Evolutionary conservation across 2,797 vertebrate genomes (phyloP).

Genomic region (Mionectes olivaceus): DNA sequence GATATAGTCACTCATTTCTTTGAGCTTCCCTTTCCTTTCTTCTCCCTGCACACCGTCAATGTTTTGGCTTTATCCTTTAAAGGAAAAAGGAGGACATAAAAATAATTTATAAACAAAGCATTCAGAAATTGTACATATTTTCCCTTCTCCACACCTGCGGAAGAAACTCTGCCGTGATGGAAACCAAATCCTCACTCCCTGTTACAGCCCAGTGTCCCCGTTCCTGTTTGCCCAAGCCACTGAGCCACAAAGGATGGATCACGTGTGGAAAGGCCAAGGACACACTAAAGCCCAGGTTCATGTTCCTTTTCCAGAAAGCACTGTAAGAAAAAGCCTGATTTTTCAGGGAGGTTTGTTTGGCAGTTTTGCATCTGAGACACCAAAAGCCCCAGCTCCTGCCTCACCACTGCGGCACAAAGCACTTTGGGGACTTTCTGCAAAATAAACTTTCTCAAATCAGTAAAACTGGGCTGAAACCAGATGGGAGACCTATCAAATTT

Average conservation of each 20-base stretch:
- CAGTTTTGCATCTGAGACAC: rapidly evolving
- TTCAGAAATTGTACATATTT: neutral
- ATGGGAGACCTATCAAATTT: neutral
- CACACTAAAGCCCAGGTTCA: neutral
- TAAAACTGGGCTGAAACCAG: neutral
- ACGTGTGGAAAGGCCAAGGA: neutral
- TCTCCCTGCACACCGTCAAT: neutral
- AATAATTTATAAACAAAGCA: neutral
- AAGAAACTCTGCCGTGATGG: rapidly evolving
- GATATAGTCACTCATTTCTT: neutral
- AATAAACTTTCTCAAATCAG: neutral
- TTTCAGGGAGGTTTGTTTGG: neutral
- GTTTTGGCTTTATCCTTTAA: neutral
- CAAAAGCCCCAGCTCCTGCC: neutral
- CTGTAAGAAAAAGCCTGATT: rapidly evolving
- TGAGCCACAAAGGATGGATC: rapidly evolving
- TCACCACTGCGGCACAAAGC: rapidly evolving
- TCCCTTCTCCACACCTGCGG: too few relatives aligned
- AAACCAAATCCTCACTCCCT: rapidly evolving
- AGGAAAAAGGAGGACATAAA: neutral
- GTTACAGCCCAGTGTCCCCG: neutral
- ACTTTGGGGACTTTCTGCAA: neutral
- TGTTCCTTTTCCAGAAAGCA: neutral
- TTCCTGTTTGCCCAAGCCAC: neutral
- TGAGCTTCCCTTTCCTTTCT: neutral